phyloP scores from a whole-genome alignment of 37 sponge, comb jelly and placozoan species.

The Agelas oroides region DNA sequence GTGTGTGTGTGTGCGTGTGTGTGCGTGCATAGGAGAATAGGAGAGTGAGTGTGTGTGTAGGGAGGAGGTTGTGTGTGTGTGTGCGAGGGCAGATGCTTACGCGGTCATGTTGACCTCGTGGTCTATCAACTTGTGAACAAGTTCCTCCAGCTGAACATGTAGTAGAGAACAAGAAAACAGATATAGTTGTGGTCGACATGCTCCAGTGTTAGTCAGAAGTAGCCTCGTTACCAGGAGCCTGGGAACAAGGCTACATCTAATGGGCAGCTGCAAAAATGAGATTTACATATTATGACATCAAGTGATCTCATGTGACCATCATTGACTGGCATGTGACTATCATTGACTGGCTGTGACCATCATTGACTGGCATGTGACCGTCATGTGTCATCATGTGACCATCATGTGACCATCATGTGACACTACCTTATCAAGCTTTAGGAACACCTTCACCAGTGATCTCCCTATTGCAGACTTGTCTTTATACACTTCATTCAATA shows the following conservation, averaged over 20 bases:
- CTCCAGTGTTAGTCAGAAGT: too few relatives aligned
- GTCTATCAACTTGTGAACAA: conserved; percentile 18
- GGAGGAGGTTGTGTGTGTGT: too few relatives aligned
- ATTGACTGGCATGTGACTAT: too few relatives aligned
- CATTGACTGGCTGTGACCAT: too few relatives aligned
- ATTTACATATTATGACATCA: too few relatives aligned
- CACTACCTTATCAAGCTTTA: conserved; percentile 44
- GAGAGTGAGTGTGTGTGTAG: neutral
- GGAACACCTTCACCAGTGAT: conserved; percentile 63
- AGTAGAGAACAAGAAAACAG: too few relatives aligned
- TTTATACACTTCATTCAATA: conserved; percentile 54
- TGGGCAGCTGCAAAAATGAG: too few relatives aligned
- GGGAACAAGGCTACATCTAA: too few relatives aligned
- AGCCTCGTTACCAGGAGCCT: too few relatives aligned
- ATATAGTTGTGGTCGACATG: too few relatives aligned
- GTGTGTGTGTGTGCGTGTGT: neutral
- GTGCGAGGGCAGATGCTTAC: conserved; percentile 25
- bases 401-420: neutral
- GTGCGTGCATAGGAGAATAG: neutral
- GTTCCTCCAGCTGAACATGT: conserved; percentile 38
- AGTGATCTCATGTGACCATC: too few relatives aligned
- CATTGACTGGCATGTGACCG: too few relatives aligned
- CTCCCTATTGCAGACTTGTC: conserved; percentile 42
- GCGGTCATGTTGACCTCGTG: conserved; percentile 41
- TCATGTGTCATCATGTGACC: neutral